Conservation (phyloP, 1,140 invertebrate species). For the Drosophila sp. region DNA sequence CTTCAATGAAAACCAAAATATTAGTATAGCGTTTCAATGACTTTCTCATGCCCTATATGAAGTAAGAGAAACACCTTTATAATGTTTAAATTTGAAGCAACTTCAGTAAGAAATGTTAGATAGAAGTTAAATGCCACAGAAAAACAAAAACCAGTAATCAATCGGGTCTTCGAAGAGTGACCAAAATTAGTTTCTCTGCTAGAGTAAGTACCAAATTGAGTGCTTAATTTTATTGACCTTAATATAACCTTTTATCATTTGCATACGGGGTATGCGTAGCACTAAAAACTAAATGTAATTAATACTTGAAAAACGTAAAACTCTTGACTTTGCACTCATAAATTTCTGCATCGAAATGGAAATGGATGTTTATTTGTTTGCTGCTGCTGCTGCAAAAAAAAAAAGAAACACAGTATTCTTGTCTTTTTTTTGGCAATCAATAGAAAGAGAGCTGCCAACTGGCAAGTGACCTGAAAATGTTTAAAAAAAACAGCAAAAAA, state of each 20-base stretch:
- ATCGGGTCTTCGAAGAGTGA: too few relatives aligned
- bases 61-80: too few relatives aligned
- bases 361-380: slow-evolving; percentile 37
- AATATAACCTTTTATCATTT: background rate
- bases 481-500: slow-evolving; percentile 38
- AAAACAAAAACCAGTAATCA: too few relatives aligned
- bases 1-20: slow-evolving; percentile 2
- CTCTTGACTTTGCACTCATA: slow-evolving; percentile 28
- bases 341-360: slow-evolving; percentile 32
- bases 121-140: too few relatives aligned
- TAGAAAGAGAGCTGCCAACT: slow-evolving; percentile 55
- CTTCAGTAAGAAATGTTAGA: too few relatives aligned
- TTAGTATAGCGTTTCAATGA: background rate
- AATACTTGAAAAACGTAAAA: slow-evolving; percentile 26
- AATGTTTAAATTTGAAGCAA: too few relatives aligned
- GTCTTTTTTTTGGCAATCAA: slow-evolving; percentile 52
- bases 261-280: background rate
- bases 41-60: slow-evolving; percentile 8
- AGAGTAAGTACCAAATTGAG: too few relatives aligned
- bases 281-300: slow-evolving; percentile 37
- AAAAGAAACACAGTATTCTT: slow-evolving; percentile 1
- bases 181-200: too few relatives aligned
- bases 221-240: too few relatives aligned
- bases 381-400: background rate
- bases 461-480: slow-evolving; percentile 79